Base-by-base conservation (phyloP, 2,113 vertebrate genomes). In the Nothocercus nigrocapillus region DNA sequence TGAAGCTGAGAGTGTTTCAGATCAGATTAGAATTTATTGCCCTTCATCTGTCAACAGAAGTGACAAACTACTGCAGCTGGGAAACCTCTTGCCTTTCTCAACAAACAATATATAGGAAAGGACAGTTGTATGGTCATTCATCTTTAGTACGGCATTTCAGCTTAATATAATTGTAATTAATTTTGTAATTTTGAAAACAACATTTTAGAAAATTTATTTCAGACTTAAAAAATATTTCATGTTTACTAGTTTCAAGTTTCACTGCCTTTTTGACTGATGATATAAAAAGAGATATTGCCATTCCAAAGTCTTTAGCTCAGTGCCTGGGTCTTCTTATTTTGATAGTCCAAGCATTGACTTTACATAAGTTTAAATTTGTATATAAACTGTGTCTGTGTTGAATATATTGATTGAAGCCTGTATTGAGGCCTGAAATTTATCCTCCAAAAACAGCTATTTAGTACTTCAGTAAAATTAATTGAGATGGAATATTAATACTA, bases 21-120 rank as follows among this genome's bases (percentile, higher is more conserved):
- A 92, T 47, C 84, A 70, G 44, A 88, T 88, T 63, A 95, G 91
- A 97, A 98, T 98, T 97, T 96, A 97, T 94, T 94, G 84, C 74
- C 78, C 76, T 87, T 32, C 59, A 76, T 85, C 93, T 88, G 45
- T 95, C 96, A 94, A 96, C 28, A 82, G 78, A 97, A 95, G 94
- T 94, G 90, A 97, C 63, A 95, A 94, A 97, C 97, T 67, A 61
- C 91, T 94, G 81, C 89, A 93, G 68, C 77, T 96, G 80, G 59
- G 74, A 67, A 94, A 97, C 79, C 42, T 84, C 53, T 77, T 70
- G 90, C 81, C 81, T 81, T 89, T 92, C 61, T 73, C 68, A 95
- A 64, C 53, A 96, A 89, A 95, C 80, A 92, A 86, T 92, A 70
- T 94, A 85, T 94, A 94, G 86, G 69, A 95, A 34, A 93, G 40